Base-by-base conservation (phyloP, 2,797 vertebrate genomes). In the Nyctibius grandis region DNA sequence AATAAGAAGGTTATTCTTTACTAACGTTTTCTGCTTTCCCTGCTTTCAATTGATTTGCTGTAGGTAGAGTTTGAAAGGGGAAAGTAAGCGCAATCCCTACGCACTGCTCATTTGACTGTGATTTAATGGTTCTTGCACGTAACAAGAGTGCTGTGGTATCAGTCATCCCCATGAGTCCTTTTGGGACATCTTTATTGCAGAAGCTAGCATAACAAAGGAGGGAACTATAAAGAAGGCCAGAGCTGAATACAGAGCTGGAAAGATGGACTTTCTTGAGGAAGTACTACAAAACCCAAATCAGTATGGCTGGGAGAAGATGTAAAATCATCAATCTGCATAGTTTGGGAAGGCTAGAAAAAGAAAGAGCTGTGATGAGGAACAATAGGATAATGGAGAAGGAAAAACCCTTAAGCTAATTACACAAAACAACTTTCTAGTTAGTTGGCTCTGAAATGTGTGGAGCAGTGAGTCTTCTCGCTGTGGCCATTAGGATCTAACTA, bases 1-100 rank as follows among this genome's bases (percentile, higher is more conserved):
- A 95, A 75, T 88, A 93, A 83, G 90, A 69, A 60, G 26, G 33
- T 86, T 95, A 73, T 95, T 89, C 53, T 93, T 95, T 90, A 92
- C 47, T 91, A 83, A 88, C 1, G 1, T 93, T 91, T 96, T 88
- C 73, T 96, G 93, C 88, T 96, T 95, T 95, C 73, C 89, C 73
- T 92, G 91, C 88, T 76, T 93, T 93, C 63, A 53, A 1, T 44
- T 89, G 79, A 31, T 94, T 91, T 95, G 92, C 80, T 90, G 28
- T 88, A 86, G 89, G 69, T 78, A 90, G 85, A 61, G 34, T 81
- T 94, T 88, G 77, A 86, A 90, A 93, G 53, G 73, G 87, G 29
- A 38, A 79, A 78, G 42, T 68, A 47, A 72, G 53, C 33, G 29
- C 54, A 40, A 26, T 65, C 73, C 38, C 44, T 74, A 0, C 1